Evolutionary conservation across 2,113 vertebrate species (phyloP).

Genomic region (Antennarius striatus): DNA sequence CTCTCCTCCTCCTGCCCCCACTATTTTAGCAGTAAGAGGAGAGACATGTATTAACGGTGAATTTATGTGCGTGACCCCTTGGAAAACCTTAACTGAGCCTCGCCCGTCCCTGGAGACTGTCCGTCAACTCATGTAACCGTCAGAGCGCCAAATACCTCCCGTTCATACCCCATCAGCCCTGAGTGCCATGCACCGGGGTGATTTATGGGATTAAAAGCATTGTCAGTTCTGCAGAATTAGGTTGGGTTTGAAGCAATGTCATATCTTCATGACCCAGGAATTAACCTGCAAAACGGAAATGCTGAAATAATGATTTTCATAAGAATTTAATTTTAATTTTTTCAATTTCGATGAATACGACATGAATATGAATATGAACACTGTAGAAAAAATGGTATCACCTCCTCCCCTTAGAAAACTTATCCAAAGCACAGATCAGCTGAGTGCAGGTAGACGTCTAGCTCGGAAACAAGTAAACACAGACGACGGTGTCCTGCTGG

Average conservation of each 20-base stretch:
- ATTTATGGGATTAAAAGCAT: conserved; percentile 68
- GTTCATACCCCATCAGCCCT: conserved; percentile 57
- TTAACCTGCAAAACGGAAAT: conserved; percentile 30
- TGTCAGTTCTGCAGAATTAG: conserved; percentile 56
- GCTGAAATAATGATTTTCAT: conserved; percentile 13
- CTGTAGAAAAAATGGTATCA: neutral
- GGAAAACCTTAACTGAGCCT: conserved; percentile 72
- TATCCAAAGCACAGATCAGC: neutral
- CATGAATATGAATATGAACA: neutral
- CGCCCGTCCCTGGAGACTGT: conserved; percentile 67
- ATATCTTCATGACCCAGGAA: conserved; percentile 50
- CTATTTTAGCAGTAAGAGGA: conserved; percentile 67
- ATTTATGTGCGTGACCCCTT: conserved; percentile 77
- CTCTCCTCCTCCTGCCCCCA: conserved; percentile 52
- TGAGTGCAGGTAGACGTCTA: conserved; percentile 16
- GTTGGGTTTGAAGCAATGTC: conserved; percentile 52
- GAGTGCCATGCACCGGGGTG: conserved; percentile 37
- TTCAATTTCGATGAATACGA: conserved; percentile 10
- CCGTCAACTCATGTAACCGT: conserved; percentile 75
- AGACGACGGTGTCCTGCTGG: neutral
- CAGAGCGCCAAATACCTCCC: conserved; percentile 67
- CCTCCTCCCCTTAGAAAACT: too few relatives aligned
- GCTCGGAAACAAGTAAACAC: conserved; percentile 20
- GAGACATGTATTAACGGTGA: conserved; percentile 80
- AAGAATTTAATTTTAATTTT: neutral